These are phyloP conservation scores for Cephus nigrinus DNA, from an alignment of 2,888 invertebrate genomes.

Conservation along the genomic window DNA sequence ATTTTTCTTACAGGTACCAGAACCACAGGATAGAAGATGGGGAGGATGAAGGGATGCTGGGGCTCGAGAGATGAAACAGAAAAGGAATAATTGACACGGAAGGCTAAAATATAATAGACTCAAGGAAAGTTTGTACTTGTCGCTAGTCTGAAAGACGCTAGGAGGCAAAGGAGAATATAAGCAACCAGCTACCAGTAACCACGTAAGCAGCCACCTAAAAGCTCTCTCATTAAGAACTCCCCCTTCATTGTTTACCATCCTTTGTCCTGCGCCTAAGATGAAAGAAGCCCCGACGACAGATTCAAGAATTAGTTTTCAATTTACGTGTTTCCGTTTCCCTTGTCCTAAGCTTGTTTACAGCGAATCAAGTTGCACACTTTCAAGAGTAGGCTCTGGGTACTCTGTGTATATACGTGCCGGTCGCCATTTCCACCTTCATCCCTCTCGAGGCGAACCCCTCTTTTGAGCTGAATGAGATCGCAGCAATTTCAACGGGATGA, in stretches of 20 bases:
- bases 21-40: neutral
- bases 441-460: neutral
- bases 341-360: neutral
- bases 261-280: constrained; percentile 27
- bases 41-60: neutral
- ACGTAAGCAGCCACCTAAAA: constrained; percentile 11
- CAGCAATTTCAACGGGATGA: neutral
- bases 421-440: neutral
- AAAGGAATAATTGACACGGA: neutral
- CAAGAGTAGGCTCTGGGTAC: no score
- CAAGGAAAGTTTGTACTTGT: neutral
- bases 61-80: neutral
- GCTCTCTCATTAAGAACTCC: constrained; percentile 17
- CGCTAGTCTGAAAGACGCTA: neutral
- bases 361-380: neutral
- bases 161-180: neutral
- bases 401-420: neutral
- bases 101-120: neutral
- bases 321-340: constrained; percentile 23
- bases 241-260: constrained; percentile 32
- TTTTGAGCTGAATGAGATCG: neutral
- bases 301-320: constrained; percentile 34
- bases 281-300: constrained; percentile 19
- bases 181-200: neutral
- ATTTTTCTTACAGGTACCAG: neutral